A percentile compares a stretch with the other conserved stretches of the same genome.
These are phyloP conservation scores for Sclerodermus sp. DNA, from an alignment of 2,888 invertebrate genomes.

Conservation along the genomic window DNA sequence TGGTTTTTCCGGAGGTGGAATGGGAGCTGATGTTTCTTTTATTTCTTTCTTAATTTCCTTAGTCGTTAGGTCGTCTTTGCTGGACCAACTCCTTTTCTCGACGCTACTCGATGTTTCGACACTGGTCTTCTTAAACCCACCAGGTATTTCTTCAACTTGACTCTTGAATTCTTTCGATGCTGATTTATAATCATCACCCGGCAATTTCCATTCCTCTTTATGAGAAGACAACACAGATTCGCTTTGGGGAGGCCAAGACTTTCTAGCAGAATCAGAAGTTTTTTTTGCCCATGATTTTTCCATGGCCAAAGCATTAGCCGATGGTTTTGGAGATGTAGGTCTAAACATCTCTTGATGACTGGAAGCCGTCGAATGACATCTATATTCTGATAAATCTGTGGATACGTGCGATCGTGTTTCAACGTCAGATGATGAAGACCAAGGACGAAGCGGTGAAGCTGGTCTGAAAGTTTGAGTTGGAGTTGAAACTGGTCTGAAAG, in stretches of 20 bases:
- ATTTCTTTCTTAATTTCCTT: slow-evolving; percentile 29
- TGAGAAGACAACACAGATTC: slow-evolving; percentile 40
- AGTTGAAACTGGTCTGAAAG: not conserved
- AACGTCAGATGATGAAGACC: slow-evolving; percentile 46
- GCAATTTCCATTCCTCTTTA: slow-evolving; percentile 47
- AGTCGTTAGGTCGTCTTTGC: slow-evolving; percentile 40
- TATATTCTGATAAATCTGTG: slow-evolving; percentile 46
- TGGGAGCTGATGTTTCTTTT: slow-evolving; percentile 25
- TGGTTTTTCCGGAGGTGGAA: slow-evolving; percentile 31
- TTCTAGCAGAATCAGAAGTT: slow-evolving; percentile 57
- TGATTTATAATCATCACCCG: slow-evolving; percentile 44
- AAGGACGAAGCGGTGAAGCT: slow-evolving; percentile 31
- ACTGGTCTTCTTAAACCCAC: slow-evolving; percentile 46
- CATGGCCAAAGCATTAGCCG: slow-evolving; percentile 68
- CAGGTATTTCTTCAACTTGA: slow-evolving; percentile 45
- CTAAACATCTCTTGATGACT: slow-evolving; percentile 38
- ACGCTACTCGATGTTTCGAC: slow-evolving; percentile 47
- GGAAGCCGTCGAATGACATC: slow-evolving; percentile 44
- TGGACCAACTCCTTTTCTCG: slow-evolving; percentile 49
- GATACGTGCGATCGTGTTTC: slow-evolving; percentile 48
- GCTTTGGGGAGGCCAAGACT: slow-evolving; percentile 60
- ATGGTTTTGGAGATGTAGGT: slow-evolving; percentile 60
- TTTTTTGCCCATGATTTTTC: slow-evolving; percentile 70
- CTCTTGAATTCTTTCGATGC: slow-evolving; percentile 42
- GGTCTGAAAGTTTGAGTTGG: slow-evolving; percentile 18